A percentile compares a stretch with the other conserved stretches of the same genome.
Evolutionary conservation across 2,113 vertebrate species (phyloP).

Genomic region (Tachycineta bicolor): DNA sequence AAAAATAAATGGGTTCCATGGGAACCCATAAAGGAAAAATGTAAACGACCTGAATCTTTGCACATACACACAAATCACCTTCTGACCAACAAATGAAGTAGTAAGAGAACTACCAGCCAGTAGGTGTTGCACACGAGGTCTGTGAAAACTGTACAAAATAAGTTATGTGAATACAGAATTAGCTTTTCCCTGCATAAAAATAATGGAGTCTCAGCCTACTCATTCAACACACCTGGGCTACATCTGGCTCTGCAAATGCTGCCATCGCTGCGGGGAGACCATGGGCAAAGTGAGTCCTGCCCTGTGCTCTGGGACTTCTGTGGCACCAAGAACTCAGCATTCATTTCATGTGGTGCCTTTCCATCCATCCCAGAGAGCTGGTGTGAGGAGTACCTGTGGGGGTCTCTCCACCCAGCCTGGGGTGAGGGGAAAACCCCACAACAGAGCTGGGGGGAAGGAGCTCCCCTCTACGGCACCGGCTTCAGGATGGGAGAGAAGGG

Average conservation of each 20-base stretch:
- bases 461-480: rapidly evolving
- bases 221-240: not conserved
- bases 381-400: rapidly evolving
- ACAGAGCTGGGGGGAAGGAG: not conserved
- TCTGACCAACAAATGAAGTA: not conserved
- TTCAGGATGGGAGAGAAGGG: not conserved
- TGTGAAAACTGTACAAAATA: not conserved
- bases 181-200: not conserved
- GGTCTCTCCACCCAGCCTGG: not conserved
- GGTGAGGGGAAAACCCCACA: not conserved
- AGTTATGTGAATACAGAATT: not conserved
- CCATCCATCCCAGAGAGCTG: not conserved
- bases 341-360: rapidly evolving
- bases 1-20: not conserved
- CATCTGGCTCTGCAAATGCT: not conserved
- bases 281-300: rapidly evolving
- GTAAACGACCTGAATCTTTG: not conserved
- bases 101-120: not conserved
- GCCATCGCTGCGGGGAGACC: rapidly evolving
- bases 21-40: not conserved
- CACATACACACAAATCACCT: not conserved
- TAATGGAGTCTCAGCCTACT: not conserved
- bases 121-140: not conserved
- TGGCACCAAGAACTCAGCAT: not conserved
- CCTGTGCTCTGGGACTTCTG: not conserved